Conservation (phyloP, 1,140 invertebrate genomes). For the Halotydeus destructor region DNA sequence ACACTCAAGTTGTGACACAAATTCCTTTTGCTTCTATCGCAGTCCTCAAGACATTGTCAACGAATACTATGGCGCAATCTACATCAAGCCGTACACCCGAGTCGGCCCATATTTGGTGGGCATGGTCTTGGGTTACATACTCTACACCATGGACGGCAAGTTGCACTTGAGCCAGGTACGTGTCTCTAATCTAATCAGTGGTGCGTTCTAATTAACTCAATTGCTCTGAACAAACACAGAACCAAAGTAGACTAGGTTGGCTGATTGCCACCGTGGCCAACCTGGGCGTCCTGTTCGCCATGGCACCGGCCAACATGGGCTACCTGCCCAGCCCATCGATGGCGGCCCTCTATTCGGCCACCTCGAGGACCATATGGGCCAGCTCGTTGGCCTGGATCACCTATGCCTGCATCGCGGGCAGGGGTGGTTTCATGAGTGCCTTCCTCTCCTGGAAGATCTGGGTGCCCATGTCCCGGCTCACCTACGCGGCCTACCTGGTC, state of each 20-base stretch:
- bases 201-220: background rate
- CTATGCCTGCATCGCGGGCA: constrained; percentile 60
- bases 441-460: constrained; percentile 25
- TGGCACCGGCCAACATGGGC: constrained; percentile 19
- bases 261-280: constrained; percentile 1
- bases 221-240: background rate
- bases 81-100: constrained; percentile 40
- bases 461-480: constrained; percentile 25
- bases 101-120: constrained; percentile 31
- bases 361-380: constrained; percentile 65
- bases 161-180: constrained; percentile 13
- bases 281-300: constrained; percentile 15
- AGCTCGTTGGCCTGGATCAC: constrained; percentile 61
- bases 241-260: constrained; percentile 13
- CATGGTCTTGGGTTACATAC: constrained; percentile 26
- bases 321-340: constrained; percentile 11
- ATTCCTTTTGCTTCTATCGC: background rate
- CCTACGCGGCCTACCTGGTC: constrained; percentile 27
- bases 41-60: constrained; percentile 17
- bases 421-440: constrained; percentile 22
- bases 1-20: background rate
- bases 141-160: constrained; percentile 18
- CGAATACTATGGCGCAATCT: constrained; percentile 66
- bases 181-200: background rate
- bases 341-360: constrained; percentile 50